Conservation (phyloP, 2,888 invertebrate species). For the Erpobdella octoculata region DNA sequence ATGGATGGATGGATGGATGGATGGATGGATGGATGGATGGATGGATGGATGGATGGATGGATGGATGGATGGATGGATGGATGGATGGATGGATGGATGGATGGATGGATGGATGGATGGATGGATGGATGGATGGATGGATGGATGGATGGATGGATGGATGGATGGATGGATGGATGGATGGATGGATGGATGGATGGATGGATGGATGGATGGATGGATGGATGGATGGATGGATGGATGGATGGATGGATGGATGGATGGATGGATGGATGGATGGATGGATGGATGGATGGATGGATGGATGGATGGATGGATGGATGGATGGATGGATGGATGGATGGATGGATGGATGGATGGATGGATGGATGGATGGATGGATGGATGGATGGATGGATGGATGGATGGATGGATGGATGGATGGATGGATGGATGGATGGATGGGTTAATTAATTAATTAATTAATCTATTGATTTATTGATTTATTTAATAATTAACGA, state of each 20-base stretch:
- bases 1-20: too few species aligned
- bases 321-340: conserved; percentile 9
- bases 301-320: conserved; percentile 9
- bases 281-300: conserved; percentile 9
- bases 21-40: too few species aligned
- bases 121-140: too few species aligned
- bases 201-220: neutral
- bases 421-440: conserved; percentile 6
- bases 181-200: conserved; percentile 9
- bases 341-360: conserved; percentile 9
- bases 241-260: neutral
- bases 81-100: too few species aligned
- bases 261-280: conserved; percentile 3
- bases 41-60: too few species aligned
- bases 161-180: conserved; percentile 7
- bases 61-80: too few species aligned
- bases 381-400: conserved; percentile 6
- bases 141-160: conserved; percentile 9
- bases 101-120: too few species aligned
- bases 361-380: conserved; percentile 9
- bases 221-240: neutral
- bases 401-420: conserved; percentile 6
- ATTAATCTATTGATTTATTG: neutral
- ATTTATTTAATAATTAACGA: too few species aligned
- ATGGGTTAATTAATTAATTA: neutral